Evolutionary conservation across 2,888 invertebrate species (phyloP), one percentile per base, ranked within the genome.

Genomic region (Argynnis bischoffii): DNA sequence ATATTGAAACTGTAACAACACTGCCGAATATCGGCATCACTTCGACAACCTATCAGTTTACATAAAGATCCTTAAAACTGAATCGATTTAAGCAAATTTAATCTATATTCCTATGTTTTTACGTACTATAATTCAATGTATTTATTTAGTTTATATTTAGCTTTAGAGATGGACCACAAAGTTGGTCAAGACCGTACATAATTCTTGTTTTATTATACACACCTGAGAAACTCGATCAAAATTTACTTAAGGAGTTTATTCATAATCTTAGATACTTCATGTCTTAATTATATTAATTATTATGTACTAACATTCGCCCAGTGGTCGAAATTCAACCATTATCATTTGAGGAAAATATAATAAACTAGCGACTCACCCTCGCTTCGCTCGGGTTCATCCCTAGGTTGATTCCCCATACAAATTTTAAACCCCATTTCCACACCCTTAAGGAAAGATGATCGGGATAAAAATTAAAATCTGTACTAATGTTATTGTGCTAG

Each of bases 21-120:
- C 70, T 70, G 57, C 63, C 66, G 67, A 70, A 71, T 72, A 73
- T 73, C 67, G 75, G 69, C 72, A 75, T 72, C 73, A 72, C 55
- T 65, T 59, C 61, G 61, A 26, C 53, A 56, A 60, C 55, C 50
- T 48, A 51, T 60, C 31, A 18, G 11, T 13, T 56, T 15, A 14
- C n/a, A 48, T 8, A 14, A 35, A 47, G n/a, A n/a, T 53, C 21
- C 2, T 14, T 35, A 53, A 50, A 15, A 3, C 6, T 14, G 15
- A 46, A 31, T 46, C 21, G 3, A 26, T 13, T 41, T n/a, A 67
- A 35, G 16, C 55, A 18, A 71, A 48, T 55, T 21, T 55, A 51
- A 47, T 13, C 56, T n/a, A 41, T 67, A 63, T 65, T 55, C 13
- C 0, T 4, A 1, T 6, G 3, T 0, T 2, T 1, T 21, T 51